Conservation (phyloP, 2,888 invertebrate species). For the Nomada fucata region DNA sequence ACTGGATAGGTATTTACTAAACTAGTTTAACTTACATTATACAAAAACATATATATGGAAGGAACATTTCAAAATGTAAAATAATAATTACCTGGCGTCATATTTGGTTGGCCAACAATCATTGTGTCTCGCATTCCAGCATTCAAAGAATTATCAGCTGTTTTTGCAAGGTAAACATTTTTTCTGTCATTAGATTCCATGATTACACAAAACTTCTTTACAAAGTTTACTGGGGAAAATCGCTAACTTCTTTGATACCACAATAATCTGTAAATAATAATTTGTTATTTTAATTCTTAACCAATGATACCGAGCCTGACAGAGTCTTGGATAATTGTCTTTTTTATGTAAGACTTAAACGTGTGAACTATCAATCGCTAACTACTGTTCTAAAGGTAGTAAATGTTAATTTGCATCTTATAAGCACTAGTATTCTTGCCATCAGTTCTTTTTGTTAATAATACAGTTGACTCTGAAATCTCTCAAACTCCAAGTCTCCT, state of each 20-base stretch:
- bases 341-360: no score
- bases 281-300: neutral
- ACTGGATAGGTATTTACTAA: neutral
- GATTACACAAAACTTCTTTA: constrained; percentile 24
- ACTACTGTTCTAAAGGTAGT: no score
- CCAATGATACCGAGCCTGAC: no score
- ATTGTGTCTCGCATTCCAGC: constrained; percentile 71
- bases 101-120: constrained; percentile 69
- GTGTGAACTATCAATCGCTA: no score
- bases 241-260: constrained; percentile 24
- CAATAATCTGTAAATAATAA: constrained; percentile 25
- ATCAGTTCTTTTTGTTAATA: no score
- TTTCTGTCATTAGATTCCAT: constrained; percentile 73
- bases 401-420: no score
- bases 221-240: neutral
- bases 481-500: no score
- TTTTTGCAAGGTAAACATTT: constrained; percentile 70
- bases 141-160: constrained; percentile 67
- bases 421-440: no score
- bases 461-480: no score
- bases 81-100: constrained; percentile 63
- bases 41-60: neutral
- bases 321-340: no score
- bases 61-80: neutral
- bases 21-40: neutral